These are phyloP conservation scores for Pavo muticus DNA, from an alignment of 2,113 vertebrate species.

Conservation along the genomic window DNA sequence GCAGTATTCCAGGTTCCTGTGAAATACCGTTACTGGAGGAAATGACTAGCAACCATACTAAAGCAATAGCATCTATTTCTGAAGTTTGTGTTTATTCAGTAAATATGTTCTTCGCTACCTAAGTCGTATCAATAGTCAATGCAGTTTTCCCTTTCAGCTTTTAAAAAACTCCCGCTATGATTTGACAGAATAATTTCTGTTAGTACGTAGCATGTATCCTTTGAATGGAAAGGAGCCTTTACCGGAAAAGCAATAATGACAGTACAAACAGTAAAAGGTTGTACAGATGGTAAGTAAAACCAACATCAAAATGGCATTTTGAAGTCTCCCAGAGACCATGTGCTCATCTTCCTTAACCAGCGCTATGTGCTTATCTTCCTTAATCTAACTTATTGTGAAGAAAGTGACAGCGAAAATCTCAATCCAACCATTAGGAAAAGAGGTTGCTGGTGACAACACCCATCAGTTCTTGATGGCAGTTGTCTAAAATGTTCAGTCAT, in stretches of 20 bases:
- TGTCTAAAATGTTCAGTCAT: background rate
- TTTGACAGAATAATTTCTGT: slow-evolving; percentile 8
- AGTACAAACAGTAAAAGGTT: background rate
- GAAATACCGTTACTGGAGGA: background rate
- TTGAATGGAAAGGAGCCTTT: background rate
- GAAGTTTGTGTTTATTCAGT: background rate
- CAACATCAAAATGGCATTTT: background rate
- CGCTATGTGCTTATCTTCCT: background rate
- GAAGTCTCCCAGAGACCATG: background rate
- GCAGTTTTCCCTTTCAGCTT: background rate
- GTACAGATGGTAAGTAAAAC: background rate
- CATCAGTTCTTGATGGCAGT: background rate
- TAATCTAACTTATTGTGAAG: background rate
- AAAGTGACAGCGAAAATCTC: background rate
- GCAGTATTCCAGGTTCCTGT: background rate
- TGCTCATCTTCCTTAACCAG: background rate
- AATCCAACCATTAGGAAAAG: background rate
- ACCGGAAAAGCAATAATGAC: background rate
- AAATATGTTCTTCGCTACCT: background rate
- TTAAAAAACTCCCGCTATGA: background rate
- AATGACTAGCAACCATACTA: background rate
- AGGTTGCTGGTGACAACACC: background rate
- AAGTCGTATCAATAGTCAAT: background rate
- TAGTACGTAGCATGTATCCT: background rate
- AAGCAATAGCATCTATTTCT: background rate